Percentiles rank a stretch among this genome's conserved stretches.
Conservation (phyloP, 2,113 vertebrate species). For the Hippocampus abdominalis region DNA sequence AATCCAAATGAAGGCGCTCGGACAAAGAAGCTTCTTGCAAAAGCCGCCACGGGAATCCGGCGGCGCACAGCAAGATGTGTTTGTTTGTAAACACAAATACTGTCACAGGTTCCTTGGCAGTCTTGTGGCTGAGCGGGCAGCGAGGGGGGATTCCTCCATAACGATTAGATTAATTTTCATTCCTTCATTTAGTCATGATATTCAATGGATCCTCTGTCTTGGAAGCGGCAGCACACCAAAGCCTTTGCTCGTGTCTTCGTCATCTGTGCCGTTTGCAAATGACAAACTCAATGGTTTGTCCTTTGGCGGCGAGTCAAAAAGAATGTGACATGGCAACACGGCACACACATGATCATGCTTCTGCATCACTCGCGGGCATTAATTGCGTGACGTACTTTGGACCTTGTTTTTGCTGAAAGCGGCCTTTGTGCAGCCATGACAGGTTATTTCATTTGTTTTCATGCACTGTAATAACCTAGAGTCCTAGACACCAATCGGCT, state of each 20-base stretch:
- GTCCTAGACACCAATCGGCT: background rate
- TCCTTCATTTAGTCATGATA: slow-evolving; percentile 75
- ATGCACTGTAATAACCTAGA: background rate
- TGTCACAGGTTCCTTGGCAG: slow-evolving; percentile 49
- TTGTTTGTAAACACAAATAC: slow-evolving; percentile 60
- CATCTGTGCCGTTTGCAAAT: slow-evolving; percentile 68
- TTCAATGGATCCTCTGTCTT: slow-evolving; percentile 66
- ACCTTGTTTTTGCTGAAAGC: slow-evolving; percentile 58
- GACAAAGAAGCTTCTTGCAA: slow-evolving; percentile 54
- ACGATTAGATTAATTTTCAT: slow-evolving; percentile 74
- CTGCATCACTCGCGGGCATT: slow-evolving; percentile 58
- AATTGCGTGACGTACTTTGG: slow-evolving; percentile 60
- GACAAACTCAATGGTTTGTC: slow-evolving; percentile 61
- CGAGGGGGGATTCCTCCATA: slow-evolving; percentile 55
- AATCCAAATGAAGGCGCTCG: slow-evolving; percentile 64
- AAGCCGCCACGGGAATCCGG: slow-evolving; percentile 52
- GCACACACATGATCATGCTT: slow-evolving; percentile 55
- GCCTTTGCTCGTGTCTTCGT: slow-evolving; percentile 66
- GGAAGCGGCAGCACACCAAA: slow-evolving; percentile 60
- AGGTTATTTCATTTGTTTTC: slow-evolving; percentile 25
- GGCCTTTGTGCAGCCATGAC: slow-evolving; percentile 53
- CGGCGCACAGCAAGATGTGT: slow-evolving; percentile 45
- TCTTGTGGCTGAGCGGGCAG: slow-evolving; percentile 16
- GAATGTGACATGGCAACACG: slow-evolving; percentile 50
- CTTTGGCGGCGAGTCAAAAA: slow-evolving; percentile 52